Conservation (phyloP, 2,113 vertebrate genomes). For the Copsychus sechellarum region DNA sequence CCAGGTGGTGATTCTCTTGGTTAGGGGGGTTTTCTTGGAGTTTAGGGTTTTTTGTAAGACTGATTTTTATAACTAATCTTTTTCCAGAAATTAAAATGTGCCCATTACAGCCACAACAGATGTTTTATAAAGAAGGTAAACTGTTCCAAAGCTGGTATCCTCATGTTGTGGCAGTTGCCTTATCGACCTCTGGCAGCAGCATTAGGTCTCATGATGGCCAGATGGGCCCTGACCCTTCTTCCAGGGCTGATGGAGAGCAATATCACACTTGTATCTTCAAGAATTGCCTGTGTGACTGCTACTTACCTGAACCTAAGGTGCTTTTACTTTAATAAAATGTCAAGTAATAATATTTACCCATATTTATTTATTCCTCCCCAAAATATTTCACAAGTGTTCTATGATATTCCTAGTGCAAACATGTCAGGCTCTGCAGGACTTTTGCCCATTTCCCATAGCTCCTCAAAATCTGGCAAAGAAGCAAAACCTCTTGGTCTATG, state of each 20-base stretch:
- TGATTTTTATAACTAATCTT: background rate
- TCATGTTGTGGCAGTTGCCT: background rate
- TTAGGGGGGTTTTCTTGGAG: background rate
- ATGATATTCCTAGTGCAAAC: background rate
- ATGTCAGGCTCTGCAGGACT: background rate
- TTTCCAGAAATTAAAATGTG: background rate
- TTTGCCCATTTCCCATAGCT: background rate
- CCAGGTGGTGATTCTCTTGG: background rate
- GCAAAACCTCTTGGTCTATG: background rate
- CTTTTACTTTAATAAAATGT: background rate
- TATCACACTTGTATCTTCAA: background rate
- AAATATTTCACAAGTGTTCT: background rate
- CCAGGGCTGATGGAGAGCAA: background rate
- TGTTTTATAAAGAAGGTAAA: background rate
- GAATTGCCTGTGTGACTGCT: rapidly evolving
- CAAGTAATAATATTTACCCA: background rate
- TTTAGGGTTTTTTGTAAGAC: background rate
- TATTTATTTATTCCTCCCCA: background rate
- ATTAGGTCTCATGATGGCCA: background rate
- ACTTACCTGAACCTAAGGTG: background rate
- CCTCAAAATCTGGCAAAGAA: background rate
- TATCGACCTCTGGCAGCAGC: background rate
- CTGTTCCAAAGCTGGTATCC: background rate
- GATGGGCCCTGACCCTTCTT: background rate
- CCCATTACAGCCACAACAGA: background rate